Evolutionary conservation across 2,797 vertebrate genomes (phyloP).

Genomic region (Echiichthys vipera): DNA sequence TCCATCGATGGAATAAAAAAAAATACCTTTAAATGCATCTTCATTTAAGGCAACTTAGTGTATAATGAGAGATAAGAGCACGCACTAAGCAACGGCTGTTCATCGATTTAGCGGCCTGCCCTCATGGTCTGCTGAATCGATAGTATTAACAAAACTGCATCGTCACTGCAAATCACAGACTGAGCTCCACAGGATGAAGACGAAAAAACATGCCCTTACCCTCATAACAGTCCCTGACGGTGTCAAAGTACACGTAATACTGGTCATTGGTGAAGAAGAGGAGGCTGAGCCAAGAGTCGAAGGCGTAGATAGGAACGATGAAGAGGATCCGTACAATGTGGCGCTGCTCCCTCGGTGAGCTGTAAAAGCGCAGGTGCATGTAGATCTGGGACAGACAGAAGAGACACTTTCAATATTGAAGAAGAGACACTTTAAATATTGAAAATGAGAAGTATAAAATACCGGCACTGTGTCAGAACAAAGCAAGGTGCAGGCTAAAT

Average conservation of each 20-base stretch:
- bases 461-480: not conserved
- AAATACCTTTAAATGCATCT: not conserved
- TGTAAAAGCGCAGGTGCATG: constrained; percentile 97
- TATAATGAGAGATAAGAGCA: no score
- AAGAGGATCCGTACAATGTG: constrained; percentile 99
- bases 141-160: not conserved
- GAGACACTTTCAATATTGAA: not conserved
- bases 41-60: not conserved
- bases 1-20: not conserved
- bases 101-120: not conserved
- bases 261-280: constrained; percentile 99
- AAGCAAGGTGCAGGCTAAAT: not conserved
- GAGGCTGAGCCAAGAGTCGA: constrained; percentile 98
- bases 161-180: not conserved
- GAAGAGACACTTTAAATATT: not conserved
- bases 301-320: constrained; percentile 98
- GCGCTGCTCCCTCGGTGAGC: constrained; percentile 94
- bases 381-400: constrained; percentile 89
- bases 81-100: no score
- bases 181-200: not conserved
- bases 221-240: constrained; percentile 96
- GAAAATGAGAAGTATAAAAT: not conserved
- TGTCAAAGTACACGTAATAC: constrained; percentile 98
- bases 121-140: not conserved
- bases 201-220: constrained; percentile 79